Conservation (phyloP, 2,113 vertebrate species). For the Chionis minor region DNA sequence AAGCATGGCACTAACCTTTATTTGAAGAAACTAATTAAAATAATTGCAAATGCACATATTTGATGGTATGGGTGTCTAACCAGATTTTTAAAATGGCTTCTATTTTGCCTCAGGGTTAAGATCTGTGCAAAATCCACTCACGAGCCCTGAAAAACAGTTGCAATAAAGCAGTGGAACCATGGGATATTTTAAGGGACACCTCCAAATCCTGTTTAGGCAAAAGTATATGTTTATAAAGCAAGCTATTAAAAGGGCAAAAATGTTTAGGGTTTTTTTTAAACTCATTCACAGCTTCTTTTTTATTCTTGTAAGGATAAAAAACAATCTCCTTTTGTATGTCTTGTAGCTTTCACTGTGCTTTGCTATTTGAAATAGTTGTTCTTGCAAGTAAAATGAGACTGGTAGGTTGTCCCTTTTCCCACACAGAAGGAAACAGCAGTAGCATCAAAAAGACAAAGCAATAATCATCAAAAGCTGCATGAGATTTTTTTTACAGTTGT, state of each 20-base stretch:
- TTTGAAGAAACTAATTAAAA: slow-evolving; percentile 1
- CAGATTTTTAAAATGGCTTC: not conserved
- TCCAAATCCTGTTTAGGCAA: not conserved
- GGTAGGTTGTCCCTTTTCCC: not conserved
- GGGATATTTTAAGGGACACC: not conserved
- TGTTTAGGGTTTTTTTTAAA: not conserved
- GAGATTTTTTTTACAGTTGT: not conserved
- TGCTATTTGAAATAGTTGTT: not conserved
- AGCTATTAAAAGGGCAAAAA: not conserved
- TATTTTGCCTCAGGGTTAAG: slow-evolving; percentile 2
- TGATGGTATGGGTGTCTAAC: not conserved
- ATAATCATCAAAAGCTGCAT: not conserved
- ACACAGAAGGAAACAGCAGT: not conserved
- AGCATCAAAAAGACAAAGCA: not conserved
- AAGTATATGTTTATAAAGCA: not conserved
- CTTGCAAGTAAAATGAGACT: not conserved
- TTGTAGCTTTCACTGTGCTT: not conserved
- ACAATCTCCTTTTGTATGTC: not conserved
- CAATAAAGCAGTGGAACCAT: not conserved
- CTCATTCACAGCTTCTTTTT: not conserved
- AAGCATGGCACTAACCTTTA: not conserved
- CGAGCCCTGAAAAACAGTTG: not conserved
- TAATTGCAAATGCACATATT: not conserved
- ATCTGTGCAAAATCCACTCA: not conserved
- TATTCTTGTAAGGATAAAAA: not conserved